Conservation (phyloP, 2,888 invertebrate species). For the Nasonovia ribisnigri region DNA sequence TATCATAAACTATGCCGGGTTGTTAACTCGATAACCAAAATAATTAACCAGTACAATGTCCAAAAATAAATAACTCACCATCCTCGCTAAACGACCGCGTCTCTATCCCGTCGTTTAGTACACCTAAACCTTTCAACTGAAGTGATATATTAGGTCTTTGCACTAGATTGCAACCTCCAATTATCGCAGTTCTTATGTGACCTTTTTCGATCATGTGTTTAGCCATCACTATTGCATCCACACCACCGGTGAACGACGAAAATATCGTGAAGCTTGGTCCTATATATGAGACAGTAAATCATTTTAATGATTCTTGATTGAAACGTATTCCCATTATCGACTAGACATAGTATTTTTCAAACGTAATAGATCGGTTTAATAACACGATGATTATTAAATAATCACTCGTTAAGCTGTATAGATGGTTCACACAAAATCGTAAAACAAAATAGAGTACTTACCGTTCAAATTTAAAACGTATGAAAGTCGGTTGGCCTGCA, state of each 20-base stretch:
- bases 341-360: background rate
- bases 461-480: conserved; percentile 75
- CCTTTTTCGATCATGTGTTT: conserved; percentile 70
- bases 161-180: conserved; percentile 74
- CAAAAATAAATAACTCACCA: conserved; percentile 43
- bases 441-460: conserved; percentile 67
- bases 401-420: background rate
- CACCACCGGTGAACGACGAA: conserved; percentile 77
- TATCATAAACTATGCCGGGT: no score
- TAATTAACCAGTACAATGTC: background rate
- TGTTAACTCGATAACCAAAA: no score
- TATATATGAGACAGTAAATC: conserved; percentile 67
- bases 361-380: background rate
- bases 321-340: background rate
- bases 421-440: background rate
- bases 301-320: background rate
- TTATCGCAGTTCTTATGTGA: conserved; percentile 74
- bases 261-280: conserved; percentile 76
- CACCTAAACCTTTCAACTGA: conserved; percentile 75
- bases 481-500: conserved; percentile 76
- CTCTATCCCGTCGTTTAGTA: conserved; percentile 48
- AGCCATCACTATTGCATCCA: conserved; percentile 75
- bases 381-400: background rate
- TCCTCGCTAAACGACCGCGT: conserved; percentile 57
- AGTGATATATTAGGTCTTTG: conserved; percentile 76